Base-by-base conservation (phyloP, 2,113 vertebrate genomes). In the Cavia aperea region DNA sequence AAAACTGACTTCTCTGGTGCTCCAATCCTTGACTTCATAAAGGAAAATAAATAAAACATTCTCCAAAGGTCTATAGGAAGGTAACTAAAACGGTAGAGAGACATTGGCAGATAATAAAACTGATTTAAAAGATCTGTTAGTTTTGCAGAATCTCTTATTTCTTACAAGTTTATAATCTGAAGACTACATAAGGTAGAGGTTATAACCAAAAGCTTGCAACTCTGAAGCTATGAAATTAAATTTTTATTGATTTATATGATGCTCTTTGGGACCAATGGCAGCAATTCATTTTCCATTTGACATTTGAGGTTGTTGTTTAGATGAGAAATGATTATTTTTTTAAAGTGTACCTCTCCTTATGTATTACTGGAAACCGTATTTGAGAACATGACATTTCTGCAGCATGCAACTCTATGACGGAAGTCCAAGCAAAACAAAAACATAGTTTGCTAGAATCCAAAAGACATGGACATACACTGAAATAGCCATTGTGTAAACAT, bases 231-330 rank as follows among this genome's bases (percentile, higher is more conserved):
- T 46, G 83, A 94, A 95, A 89, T 92, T 90, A 96, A 94, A 90
- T 94, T 90, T 94, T 89, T 78, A 94, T 83, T 95, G 94, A 96
- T 95, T 93, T 89, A 96, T 94, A 83, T 66, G 90, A 92, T 92
- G 65, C 56, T 90, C 15, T 93, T 84, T 24, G 63, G 82, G 26
- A 81, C 79, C 73, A 77, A 86, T 89, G 78, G 73, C 79, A 81
- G 79, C 94, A 66, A 93, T 94, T 92, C 72, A 89, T 95, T 96
- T 72, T 51, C 43, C 36, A 77, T 5, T 29, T 88, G 92, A 79
- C 54, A 81, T 79, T 92, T 68, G 68, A 60, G 4, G 73, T 58
- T 94, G 68, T 73, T 70, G 63, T 77, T 90, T 79, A 90, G 87
- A 89, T 91, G 62, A 93, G 83, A 94, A 95, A 93, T 94, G 88